Evolutionary conservation across 1,140 invertebrate genomes (phyloP).

Genomic region (Saccostrea glomerata): DNA sequence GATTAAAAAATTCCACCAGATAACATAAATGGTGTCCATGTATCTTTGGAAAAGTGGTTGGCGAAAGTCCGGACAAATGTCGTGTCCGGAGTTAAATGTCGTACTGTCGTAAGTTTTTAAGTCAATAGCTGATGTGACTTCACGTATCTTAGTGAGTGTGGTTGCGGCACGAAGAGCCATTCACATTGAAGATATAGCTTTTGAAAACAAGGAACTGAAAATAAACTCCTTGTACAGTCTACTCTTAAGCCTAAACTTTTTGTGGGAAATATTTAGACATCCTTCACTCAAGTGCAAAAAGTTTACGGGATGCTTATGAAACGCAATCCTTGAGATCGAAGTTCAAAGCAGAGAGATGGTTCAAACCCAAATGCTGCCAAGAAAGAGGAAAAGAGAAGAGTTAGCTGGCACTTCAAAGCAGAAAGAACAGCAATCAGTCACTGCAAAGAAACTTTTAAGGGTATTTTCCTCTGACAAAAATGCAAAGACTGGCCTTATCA

Average conservation of each 20-base stretch:
- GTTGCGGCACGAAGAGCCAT: neutral
- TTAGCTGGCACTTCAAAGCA: neutral
- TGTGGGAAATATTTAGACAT: too few species aligned
- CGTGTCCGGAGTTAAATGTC: too few species aligned
- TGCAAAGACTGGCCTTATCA: neutral
- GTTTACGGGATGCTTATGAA: slow-evolving; percentile 19
- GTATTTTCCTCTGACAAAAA: neutral
- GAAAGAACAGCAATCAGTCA: neutral
- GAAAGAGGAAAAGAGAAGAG: neutral
- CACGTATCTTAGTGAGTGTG: neutral
- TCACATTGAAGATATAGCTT: slow-evolving; percentile 29
- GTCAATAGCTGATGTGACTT: slow-evolving; percentile 18
- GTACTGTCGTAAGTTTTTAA: neutral
- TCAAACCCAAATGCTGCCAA: neutral
- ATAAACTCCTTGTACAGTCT: too few species aligned
- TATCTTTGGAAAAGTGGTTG: too few species aligned
- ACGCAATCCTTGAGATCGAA: neutral
- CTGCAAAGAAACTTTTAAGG: neutral
- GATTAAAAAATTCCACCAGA: too few species aligned
- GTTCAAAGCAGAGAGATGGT: neutral
- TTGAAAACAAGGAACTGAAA: neutral
- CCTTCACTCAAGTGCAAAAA: slow-evolving; percentile 4
- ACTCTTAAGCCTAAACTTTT: too few species aligned
- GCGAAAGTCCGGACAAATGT: too few species aligned
- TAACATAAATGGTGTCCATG: too few species aligned